These are phyloP conservation scores for Tenrec ecaudatus DNA, from an alignment of 2,113 vertebrate genomes.

Conservation along the genomic window DNA sequence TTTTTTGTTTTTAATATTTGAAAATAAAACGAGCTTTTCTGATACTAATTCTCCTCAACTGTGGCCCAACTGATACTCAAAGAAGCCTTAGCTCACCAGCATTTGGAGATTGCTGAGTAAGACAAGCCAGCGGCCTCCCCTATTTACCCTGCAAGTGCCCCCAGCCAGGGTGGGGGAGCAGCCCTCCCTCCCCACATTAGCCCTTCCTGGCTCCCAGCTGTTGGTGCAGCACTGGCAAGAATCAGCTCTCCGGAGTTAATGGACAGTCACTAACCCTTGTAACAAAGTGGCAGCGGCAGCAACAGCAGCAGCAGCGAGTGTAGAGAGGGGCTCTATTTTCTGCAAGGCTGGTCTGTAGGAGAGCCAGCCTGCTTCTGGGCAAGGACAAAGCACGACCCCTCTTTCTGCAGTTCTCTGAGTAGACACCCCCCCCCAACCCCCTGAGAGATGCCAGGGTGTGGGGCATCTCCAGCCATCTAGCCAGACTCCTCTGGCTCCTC, in stretches of 20 bases:
- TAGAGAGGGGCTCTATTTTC: conserved; percentile 65
- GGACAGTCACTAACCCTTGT: conserved; percentile 76
- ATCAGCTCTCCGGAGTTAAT: conserved; percentile 76
- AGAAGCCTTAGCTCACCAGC: conserved; percentile 78
- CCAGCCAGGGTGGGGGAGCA: conserved; percentile 21
- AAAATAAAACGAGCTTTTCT: conserved; percentile 59
- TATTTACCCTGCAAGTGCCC: conserved; percentile 22
- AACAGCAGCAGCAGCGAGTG: not conserved
- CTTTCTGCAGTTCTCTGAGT: not conserved
- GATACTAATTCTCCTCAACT: conserved; percentile 74
- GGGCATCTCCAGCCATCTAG: conserved; percentile 8
- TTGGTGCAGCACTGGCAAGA: conserved; percentile 65
- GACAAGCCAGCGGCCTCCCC: conserved; percentile 60
- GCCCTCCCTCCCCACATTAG: conserved; percentile 29
- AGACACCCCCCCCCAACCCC: not conserved
- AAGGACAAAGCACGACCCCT: not conserved
- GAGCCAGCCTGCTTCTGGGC: conserved; percentile 33
- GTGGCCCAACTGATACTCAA: conserved; percentile 39
- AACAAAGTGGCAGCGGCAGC: conserved; percentile 5
- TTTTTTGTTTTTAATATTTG: not conserved
- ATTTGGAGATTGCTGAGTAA: conserved; percentile 70
- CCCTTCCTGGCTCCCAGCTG: conserved; percentile 70
- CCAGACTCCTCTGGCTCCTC: conserved; percentile 46
- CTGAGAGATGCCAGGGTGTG: conserved; percentile 1
- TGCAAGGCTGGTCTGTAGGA: not conserved